Conservation (phyloP, 1,140 invertebrate species). For the Forficula auricularia region DNA sequence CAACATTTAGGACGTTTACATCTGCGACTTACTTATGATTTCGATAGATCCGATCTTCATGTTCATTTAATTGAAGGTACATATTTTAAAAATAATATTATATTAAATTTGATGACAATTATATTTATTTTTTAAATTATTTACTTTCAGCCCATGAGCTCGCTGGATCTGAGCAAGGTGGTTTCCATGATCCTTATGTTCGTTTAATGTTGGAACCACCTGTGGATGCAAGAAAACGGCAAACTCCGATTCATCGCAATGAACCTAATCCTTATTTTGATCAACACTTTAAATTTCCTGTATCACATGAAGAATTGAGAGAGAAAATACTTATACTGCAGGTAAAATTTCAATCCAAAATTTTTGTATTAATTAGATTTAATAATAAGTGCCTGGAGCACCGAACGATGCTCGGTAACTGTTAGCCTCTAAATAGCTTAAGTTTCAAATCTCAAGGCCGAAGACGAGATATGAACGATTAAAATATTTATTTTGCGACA, state of each 20-base stretch:
- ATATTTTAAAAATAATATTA: conserved; percentile 2
- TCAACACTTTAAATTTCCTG: conserved; percentile 71
- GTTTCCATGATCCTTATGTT: conserved; percentile 76
- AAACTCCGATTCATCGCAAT: conserved; percentile 59
- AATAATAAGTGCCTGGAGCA: no score
- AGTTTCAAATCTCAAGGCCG: no score
- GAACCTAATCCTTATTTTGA: conserved; percentile 63
- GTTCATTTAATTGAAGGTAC: conserved; percentile 75
- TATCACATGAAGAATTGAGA: conserved; percentile 57
- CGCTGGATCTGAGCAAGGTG: conserved; percentile 57
- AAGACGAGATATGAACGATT: no score
- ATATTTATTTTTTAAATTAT: not conserved
- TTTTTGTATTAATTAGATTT: conserved; percentile 2
- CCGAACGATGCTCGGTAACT: no score
- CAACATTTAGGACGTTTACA: conserved; percentile 59
- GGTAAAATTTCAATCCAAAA: conserved; percentile 21
- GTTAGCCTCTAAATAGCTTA: no score
- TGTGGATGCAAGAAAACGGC: conserved; percentile 64
- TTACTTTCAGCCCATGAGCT: conserved; percentile 54
- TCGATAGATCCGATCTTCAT: conserved; percentile 69
- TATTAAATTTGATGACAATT: conserved; percentile 3
- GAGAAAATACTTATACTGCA: conserved; percentile 56
- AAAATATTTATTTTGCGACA: no score
- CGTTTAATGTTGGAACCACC: conserved; percentile 53
- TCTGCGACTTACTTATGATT: conserved; percentile 72